phyloP scores from a whole-genome alignment of 2,113 vertebrate genomes.

The Etheostoma spectabile region DNA sequence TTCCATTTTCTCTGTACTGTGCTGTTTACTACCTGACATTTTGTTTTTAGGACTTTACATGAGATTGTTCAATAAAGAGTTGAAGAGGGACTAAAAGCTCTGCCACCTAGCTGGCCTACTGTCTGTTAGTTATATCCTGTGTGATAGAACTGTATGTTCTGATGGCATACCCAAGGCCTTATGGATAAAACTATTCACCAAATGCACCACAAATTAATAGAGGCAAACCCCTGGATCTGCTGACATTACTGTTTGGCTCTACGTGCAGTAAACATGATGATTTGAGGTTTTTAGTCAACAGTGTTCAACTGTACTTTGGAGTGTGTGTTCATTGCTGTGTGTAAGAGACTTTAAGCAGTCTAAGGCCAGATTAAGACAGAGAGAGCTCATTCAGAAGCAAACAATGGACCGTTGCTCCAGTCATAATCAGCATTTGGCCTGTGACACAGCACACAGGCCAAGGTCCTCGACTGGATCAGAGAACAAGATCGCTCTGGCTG shows the following conservation, averaged over 20 bases:
- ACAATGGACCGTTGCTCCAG: slow-evolving; percentile 83
- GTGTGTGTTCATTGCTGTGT: slow-evolving; percentile 71
- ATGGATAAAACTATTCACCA: background rate
- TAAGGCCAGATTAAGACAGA: slow-evolving; percentile 82
- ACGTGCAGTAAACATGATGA: slow-evolving; percentile 11
- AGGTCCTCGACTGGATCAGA: slow-evolving; percentile 57
- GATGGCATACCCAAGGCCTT: background rate
- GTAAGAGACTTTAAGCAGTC: slow-evolving; percentile 80
- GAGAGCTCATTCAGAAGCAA: slow-evolving; percentile 78
- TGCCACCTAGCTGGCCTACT: background rate
- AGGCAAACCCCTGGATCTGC: slow-evolving; percentile 27
- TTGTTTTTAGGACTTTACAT: background rate
- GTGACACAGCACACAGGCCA: slow-evolving; percentile 66
- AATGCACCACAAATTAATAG: background rate
- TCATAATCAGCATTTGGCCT: slow-evolving; percentile 79
- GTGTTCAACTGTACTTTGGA: slow-evolving; percentile 53
- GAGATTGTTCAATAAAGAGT: background rate
- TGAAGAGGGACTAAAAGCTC: background rate
- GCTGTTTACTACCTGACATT: no score
- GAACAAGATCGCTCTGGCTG: slow-evolving; percentile 30
- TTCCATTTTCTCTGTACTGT: background rate
- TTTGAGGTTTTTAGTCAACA: slow-evolving; percentile 47
- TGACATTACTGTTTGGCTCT: slow-evolving; percentile 40
- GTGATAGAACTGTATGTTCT: background rate
- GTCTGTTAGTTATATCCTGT: background rate